These are phyloP conservation scores for Chauna torquata DNA, from an alignment of 2,113 vertebrate species.

Conservation along the genomic window DNA sequence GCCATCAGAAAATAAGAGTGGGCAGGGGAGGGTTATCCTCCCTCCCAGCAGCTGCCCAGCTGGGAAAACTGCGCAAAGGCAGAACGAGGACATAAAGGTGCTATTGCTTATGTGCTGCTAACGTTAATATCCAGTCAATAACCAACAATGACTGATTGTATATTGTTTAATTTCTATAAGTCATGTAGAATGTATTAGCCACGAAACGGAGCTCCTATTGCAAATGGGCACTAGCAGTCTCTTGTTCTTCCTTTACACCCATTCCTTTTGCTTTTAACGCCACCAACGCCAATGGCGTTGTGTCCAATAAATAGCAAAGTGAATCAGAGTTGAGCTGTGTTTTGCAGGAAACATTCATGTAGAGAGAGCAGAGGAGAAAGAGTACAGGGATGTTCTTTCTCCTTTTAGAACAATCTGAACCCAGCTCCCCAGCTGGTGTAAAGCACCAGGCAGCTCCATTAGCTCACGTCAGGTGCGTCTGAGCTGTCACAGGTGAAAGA, in stretches of 20 bases:
- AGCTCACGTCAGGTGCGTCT: not conserved
- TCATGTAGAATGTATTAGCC: not conserved
- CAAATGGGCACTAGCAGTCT: not conserved
- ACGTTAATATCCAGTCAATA: not conserved
- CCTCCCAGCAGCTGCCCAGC: not conserved
- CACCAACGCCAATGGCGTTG: accelerated
- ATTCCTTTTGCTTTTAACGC: not conserved
- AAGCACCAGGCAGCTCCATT: not conserved
- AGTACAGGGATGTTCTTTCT: not conserved
- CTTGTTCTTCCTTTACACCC: not conserved
- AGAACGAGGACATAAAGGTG: not conserved
- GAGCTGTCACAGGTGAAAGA: not conserved
- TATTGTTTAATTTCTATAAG: not conserved
- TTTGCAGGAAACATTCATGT: not conserved
- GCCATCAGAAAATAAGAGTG: not conserved
- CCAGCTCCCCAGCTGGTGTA: not conserved
- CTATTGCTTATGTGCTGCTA: not conserved
- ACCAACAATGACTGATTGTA: not conserved
- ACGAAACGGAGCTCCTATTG: not conserved
- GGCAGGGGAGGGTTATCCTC: not conserved
- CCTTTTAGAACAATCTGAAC: not conserved
- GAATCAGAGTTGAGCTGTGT: not conserved
- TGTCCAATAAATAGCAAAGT: not conserved
- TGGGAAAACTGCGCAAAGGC: not conserved
- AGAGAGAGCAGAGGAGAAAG: not conserved